Evolutionary conservation across 2,888 invertebrate genomes (phyloP).

Genomic region (Salticus scenicus): DNA sequence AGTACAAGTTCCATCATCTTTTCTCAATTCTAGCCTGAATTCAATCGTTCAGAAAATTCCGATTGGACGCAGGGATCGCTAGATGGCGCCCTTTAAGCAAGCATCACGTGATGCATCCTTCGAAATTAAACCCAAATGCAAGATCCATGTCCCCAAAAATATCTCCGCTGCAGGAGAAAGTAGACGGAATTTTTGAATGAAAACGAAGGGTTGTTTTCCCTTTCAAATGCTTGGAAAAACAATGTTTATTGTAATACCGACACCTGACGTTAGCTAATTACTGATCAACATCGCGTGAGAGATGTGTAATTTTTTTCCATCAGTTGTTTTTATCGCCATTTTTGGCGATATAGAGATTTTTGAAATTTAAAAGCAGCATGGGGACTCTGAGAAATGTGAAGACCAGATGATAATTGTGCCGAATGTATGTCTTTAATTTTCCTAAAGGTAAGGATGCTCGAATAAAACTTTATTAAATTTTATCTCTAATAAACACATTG

Average conservation of each 20-base stretch:
- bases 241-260: not conserved
- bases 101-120: slow-evolving; percentile 44
- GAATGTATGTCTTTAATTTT: not conserved
- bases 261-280: not conserved
- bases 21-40: not conserved
- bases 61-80: slow-evolving; percentile 21
- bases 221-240: not conserved
- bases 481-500: too few relatives aligned
- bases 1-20: not conserved
- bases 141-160: slow-evolving; percentile 46
- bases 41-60: slow-evolving; percentile 54
- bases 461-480: too few relatives aligned
- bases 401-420: not conserved
- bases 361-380: not conserved
- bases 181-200: not conserved
- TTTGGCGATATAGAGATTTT: not conserved
- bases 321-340: not conserved
- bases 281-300: not conserved
- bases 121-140: slow-evolving; percentile 30
- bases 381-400: not conserved
- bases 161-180: slow-evolving; percentile 11
- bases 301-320: too few relatives aligned
- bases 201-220: not conserved
- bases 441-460: not conserved
- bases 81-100: slow-evolving; percentile 30